Evolutionary conservation across 2,113 vertebrate species (phyloP).

Genomic region (Microcebus tavaratra): DNA sequence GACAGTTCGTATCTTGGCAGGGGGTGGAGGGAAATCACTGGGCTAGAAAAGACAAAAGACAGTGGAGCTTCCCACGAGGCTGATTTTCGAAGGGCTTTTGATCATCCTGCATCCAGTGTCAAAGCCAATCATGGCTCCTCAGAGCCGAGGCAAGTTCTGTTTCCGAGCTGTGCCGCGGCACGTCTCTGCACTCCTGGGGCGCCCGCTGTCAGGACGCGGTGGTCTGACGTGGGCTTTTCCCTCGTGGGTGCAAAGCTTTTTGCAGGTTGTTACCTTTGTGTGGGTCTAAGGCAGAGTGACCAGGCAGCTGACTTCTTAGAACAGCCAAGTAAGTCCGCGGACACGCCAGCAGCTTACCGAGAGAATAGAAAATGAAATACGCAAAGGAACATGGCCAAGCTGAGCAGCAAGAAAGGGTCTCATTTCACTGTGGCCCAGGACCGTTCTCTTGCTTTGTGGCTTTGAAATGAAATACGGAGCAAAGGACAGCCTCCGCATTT

Average conservation of each 20-base stretch:
- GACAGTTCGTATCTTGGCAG: slow-evolving; percentile 34
- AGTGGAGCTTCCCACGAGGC: not conserved
- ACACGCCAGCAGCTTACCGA: not conserved
- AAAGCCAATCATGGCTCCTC: slow-evolving; percentile 14
- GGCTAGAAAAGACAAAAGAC: not conserved
- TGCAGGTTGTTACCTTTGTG: not conserved
- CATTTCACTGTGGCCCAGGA: not conserved
- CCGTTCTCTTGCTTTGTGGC: not conserved
- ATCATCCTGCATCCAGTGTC: slow-evolving; percentile 21
- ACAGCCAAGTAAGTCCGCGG: not conserved
- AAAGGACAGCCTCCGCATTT: not conserved
- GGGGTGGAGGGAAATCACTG: not conserved
- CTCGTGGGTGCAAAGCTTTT: not conserved
- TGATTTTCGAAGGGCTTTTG: slow-evolving; percentile 55
- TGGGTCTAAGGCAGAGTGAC: not conserved
- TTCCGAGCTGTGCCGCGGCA: rapidly evolving
- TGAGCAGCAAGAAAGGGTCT: not conserved
- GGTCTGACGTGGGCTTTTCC: not conserved
- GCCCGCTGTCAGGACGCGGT: not conserved
- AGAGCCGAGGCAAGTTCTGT: not conserved
- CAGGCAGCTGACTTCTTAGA: not conserved
- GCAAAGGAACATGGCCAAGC: not conserved
- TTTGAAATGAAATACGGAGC: not conserved
- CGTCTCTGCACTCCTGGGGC: not conserved
- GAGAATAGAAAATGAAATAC: not conserved